A percentile compares a stretch with the other conserved stretches of the same genome.
These are phyloP conservation scores for Morpho achilles DNA, from an alignment of 2,888 invertebrate species.

Conservation along the genomic window DNA sequence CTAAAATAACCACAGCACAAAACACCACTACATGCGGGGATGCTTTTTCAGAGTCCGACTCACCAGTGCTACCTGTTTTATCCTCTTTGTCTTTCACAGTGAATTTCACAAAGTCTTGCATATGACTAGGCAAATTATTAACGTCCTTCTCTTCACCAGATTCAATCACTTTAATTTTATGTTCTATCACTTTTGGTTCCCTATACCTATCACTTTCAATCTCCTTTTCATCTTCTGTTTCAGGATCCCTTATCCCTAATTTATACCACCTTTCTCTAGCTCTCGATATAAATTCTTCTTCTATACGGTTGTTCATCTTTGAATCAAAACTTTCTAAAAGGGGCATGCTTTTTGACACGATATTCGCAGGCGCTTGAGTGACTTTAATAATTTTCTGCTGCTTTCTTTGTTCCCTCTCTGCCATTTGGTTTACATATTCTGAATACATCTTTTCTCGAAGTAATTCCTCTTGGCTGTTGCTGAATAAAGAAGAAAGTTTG, in stretches of 20 bases:
- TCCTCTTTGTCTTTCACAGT: constrained; percentile 73
- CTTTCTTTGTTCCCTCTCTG: constrained; percentile 87
- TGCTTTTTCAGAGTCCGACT: constrained; percentile 59
- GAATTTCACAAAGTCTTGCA: constrained; percentile 87
- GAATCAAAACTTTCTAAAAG: constrained; percentile 52
- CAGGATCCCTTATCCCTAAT: constrained; percentile 83
- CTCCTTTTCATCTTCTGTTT: constrained; percentile 80
- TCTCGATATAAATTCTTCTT: constrained; percentile 87
- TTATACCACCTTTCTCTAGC: constrained; percentile 86
- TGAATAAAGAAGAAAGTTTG: constrained; percentile 59
- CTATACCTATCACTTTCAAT: constrained; percentile 49
- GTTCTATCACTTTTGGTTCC: constrained; percentile 64
- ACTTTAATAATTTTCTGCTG: constrained; percentile 90
- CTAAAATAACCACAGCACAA: constrained; percentile 72
- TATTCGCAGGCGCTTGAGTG: constrained; percentile 72
- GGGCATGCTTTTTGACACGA: constrained; percentile 60
- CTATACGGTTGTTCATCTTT: constrained; percentile 78
- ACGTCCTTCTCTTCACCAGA: constrained; percentile 81
- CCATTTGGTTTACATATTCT: constrained; percentile 89
- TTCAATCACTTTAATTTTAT: constrained; percentile 83
- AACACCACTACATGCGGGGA: constrained; percentile 71
- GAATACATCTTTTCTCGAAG: constrained; percentile 90
- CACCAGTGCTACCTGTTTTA: constrained; percentile 75
- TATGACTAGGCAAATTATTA: constrained; percentile 84
- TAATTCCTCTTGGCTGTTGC: constrained; percentile 84